These are phyloP conservation scores for Allophyes oxyacanthae DNA, from an alignment of 2,888 invertebrate species.

Conservation along the genomic window DNA sequence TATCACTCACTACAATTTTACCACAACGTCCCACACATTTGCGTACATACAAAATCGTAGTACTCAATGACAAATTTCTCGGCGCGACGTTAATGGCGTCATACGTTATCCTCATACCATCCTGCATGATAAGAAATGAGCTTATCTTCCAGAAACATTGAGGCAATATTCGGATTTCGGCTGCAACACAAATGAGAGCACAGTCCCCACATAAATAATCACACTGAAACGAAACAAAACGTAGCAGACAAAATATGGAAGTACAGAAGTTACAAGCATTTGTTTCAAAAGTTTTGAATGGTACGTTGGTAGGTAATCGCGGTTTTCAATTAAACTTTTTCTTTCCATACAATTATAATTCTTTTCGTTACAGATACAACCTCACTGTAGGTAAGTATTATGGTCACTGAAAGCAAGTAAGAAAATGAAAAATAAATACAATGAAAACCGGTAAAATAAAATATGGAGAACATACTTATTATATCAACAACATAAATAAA, in stretches of 20 bases:
- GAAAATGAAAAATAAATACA: too few species aligned
- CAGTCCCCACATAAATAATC: conserved; percentile 23
- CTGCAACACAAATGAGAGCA: conserved; percentile 62
- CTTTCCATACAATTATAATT: too few species aligned
- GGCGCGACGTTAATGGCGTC: conserved; percentile 65
- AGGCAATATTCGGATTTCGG: conserved; percentile 65
- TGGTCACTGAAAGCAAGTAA: too few species aligned
- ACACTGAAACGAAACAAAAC: conserved; percentile 8
- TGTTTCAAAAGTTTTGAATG: not conserved
- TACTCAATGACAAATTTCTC: conserved; percentile 59
- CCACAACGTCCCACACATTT: conserved; percentile 10
- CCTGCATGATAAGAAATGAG: conserved; percentile 74
- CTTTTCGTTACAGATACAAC: too few species aligned
- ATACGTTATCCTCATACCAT: conserved; percentile 65
- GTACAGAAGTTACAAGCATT: conserved; percentile 1
- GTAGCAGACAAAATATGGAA: not conserved
- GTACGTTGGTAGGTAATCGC: not conserved
- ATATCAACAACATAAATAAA: too few species aligned
- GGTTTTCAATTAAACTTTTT: not conserved
- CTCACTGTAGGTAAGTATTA: too few species aligned
- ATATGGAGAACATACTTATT: too few species aligned
- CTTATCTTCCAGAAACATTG: conserved; percentile 75
- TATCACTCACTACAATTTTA: conserved; percentile 13
- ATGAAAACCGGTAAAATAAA: too few species aligned
- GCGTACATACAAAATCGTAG: conserved; percentile 39